Conservation (phyloP, 2,888 invertebrate genomes). For the Osedax frankpressi region DNA sequence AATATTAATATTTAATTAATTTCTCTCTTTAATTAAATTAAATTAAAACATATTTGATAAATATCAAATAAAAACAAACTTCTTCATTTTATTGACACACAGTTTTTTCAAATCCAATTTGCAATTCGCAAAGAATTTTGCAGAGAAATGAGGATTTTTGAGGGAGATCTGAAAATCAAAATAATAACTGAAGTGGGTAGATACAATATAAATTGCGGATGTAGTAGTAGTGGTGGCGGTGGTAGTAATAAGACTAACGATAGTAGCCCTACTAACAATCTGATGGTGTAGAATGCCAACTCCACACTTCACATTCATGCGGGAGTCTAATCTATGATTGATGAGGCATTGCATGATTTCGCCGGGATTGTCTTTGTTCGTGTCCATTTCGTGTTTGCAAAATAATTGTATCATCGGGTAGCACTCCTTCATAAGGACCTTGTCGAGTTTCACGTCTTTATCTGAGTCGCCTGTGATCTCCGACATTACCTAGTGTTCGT, state of each 20-base stretch:
- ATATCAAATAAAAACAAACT: background rate
- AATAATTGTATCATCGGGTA: slow-evolving; percentile 72
- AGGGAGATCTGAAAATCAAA: slow-evolving; percentile 60
- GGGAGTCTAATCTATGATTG: slow-evolving; percentile 72
- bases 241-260: too few relatives aligned
- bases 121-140: slow-evolving; percentile 87
- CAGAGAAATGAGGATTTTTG: slow-evolving; percentile 75
- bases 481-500: background rate
- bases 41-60: too few relatives aligned
- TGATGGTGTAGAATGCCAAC: slow-evolving; percentile 94
- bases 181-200: too few relatives aligned
- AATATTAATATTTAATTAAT: too few relatives aligned
- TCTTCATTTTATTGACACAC: background rate
- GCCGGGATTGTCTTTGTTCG: slow-evolving; percentile 47
- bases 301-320: slow-evolving; percentile 70
- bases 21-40: too few relatives aligned
- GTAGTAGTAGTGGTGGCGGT: too few relatives aligned
- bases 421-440: slow-evolving; percentile 70
- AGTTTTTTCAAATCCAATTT: slow-evolving; percentile 51
- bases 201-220: too few relatives aligned
- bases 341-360: slow-evolving; percentile 89
- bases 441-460: slow-evolving; percentile 74
- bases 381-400: slow-evolving; percentile 53
- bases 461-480: slow-evolving; percentile 68
- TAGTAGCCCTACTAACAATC: slow-evolving; percentile 48